Conservation (phyloP, 1,140 invertebrate genomes). For the Drosophila bifasciata region DNA sequence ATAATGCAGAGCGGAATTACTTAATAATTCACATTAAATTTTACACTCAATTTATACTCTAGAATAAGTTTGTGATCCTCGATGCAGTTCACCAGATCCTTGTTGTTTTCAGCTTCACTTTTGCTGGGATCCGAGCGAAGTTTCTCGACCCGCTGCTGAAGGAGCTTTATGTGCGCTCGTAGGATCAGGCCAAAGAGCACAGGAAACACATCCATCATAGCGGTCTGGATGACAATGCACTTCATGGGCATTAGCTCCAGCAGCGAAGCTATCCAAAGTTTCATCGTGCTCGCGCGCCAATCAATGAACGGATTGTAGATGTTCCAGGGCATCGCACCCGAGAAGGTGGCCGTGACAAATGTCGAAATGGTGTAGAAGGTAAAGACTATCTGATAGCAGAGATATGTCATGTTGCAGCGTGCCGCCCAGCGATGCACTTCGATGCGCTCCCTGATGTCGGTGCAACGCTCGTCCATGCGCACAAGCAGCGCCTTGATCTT, state of each 20-base stretch:
- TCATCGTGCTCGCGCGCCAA: slow-evolving; percentile 11
- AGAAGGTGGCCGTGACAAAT: not conserved
- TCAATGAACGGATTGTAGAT: slow-evolving; percentile 50
- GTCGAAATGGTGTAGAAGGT: slow-evolving; percentile 17
- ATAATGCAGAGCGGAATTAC: not conserved
- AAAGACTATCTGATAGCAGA: slow-evolving; percentile 26
- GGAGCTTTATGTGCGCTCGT: slow-evolving; percentile 31
- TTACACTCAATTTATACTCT: slow-evolving; percentile 23
- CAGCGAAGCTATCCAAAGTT: slow-evolving; percentile 13
- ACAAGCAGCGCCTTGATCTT: slow-evolving; percentile 21
- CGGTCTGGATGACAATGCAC: not conserved
- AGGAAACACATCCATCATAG: slow-evolving; percentile 35
- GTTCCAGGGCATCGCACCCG: slow-evolving; percentile 37
- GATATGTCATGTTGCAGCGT: slow-evolving; percentile 38
- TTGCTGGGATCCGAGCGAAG: slow-evolving; percentile 30
- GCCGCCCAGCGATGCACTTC: slow-evolving; percentile 31
- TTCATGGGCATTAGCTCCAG: slow-evolving; percentile 27
- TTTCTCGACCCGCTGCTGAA: slow-evolving; percentile 20
- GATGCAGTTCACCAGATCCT: slow-evolving; percentile 47
- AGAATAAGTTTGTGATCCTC: slow-evolving; percentile 43
- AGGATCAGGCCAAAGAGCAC: slow-evolving; percentile 31
- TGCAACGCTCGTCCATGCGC: slow-evolving; percentile 38
- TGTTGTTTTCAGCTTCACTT: slow-evolving; percentile 18
- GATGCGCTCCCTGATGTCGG: slow-evolving; percentile 3
- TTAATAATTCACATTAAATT: no score